Conservation (phyloP, 1,140 invertebrate species). For the Bombus cullumanus region DNA sequence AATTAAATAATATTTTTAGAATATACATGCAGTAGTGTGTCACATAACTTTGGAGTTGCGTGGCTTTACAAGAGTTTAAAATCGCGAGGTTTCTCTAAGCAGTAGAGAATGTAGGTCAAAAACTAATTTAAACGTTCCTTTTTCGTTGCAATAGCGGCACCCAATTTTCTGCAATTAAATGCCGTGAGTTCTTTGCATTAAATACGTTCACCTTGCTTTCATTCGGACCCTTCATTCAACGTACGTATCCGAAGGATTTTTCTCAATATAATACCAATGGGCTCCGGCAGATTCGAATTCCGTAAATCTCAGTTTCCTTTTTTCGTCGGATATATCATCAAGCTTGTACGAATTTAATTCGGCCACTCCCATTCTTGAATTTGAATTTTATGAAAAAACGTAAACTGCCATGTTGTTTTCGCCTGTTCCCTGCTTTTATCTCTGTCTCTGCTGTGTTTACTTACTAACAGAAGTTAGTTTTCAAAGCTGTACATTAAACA, state of each 20-base stretch:
- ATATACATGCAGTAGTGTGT: too few species aligned
- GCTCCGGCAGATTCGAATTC: conserved; percentile 21
- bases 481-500: neutral
- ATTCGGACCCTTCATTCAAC: conserved; percentile 17
- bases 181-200: conserved; percentile 7
- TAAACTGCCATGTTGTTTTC: neutral
- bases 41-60: neutral
- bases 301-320: neutral
- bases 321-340: conserved; percentile 33
- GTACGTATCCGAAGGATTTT: neutral
- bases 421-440: too few species aligned
- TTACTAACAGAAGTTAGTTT: neutral
- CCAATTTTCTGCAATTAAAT: conserved; percentile 45
- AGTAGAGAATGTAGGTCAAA: conserved; percentile 13
- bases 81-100: neutral
- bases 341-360: conserved; percentile 8
- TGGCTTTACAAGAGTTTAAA: neutral
- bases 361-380: neutral
- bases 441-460: too few species aligned
- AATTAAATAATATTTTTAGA: too few species aligned
- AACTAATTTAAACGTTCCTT: conserved; percentile 21
- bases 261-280: conserved; percentile 12
- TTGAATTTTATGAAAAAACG: neutral
- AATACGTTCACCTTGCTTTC: conserved; percentile 18
- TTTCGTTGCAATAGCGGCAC: conserved; percentile 23